A percentile compares a stretch with the other conserved stretches of the same genome.
Evolutionary conservation across 2,888 invertebrate genomes (phyloP).

Genomic region (Ecdyonurus torrentis): DNA sequence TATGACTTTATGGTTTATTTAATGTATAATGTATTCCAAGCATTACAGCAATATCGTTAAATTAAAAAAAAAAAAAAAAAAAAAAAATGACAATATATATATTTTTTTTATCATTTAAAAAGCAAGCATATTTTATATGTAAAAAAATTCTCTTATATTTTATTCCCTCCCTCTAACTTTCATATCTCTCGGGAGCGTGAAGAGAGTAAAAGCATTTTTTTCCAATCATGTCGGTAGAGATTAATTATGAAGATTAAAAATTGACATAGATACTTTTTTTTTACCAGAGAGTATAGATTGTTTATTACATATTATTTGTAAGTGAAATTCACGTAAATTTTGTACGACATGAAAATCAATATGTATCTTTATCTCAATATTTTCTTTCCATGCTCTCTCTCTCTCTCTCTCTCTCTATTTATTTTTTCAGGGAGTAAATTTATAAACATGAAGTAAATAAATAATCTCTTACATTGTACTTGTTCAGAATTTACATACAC

Average conservation of each 20-base stretch:
- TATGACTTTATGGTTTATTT: not conserved
- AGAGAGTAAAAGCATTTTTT: not conserved
- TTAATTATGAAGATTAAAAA: not conserved
- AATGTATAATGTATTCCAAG: not conserved
- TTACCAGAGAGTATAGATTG: no score
- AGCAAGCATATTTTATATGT: not conserved
- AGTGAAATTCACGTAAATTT: not conserved
- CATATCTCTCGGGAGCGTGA: not conserved
- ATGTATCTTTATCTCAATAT: no score
- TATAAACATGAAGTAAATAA: no score
- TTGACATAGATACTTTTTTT: not conserved
- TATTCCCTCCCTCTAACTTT: not conserved
- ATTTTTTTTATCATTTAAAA: not conserved
- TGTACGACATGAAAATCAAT: no score
- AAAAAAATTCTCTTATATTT: no score
- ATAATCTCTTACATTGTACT: no score
- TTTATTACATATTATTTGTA: no score
- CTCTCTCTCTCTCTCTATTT: no score
- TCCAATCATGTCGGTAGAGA: not conserved
- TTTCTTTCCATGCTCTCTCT: no score
- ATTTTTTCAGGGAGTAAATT: no score
- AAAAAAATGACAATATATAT: not conserved
- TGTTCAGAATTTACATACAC: no score
- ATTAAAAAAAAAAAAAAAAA: not conserved
- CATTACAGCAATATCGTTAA: not conserved